phyloP scores from a whole-genome alignment of 2,113 vertebrate genomes.

The Hypocryptadius cinnamomeus region DNA sequence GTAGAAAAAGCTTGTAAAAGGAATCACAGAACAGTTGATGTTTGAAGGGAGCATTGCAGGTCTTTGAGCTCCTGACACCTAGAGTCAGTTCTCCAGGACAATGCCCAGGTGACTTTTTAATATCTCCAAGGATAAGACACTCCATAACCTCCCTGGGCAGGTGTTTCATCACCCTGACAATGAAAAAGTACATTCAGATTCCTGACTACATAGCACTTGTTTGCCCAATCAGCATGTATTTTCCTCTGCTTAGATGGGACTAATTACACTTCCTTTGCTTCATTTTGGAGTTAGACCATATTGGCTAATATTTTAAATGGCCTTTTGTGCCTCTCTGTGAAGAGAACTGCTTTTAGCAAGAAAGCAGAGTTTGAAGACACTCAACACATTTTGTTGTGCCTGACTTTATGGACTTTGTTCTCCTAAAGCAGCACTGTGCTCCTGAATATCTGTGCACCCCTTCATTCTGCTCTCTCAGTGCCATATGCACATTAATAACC shows the following conservation, averaged over 20 bases:
- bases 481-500: background rate
- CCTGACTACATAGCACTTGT: background rate
- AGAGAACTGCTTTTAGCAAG: background rate
- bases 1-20: background rate
- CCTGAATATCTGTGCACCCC: background rate
- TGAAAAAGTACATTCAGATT: background rate
- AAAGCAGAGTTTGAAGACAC: background rate
- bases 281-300: background rate
- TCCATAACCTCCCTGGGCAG: background rate
- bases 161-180: background rate
- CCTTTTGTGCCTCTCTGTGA: background rate
- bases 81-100: background rate
- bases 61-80: background rate
- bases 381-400: background rate
- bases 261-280: background rate
- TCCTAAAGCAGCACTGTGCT: background rate
- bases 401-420: background rate
- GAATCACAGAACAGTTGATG: background rate
- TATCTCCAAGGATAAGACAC: background rate
- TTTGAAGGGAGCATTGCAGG: background rate
- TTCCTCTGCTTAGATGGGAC: background rate
- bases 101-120: background rate
- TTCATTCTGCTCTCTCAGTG: background rate
- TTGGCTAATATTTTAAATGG: background rate
- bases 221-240: background rate